phyloP scores from a whole-genome alignment of 2,888 invertebrate genomes.

The Exephanes ischioxanthus region DNA sequence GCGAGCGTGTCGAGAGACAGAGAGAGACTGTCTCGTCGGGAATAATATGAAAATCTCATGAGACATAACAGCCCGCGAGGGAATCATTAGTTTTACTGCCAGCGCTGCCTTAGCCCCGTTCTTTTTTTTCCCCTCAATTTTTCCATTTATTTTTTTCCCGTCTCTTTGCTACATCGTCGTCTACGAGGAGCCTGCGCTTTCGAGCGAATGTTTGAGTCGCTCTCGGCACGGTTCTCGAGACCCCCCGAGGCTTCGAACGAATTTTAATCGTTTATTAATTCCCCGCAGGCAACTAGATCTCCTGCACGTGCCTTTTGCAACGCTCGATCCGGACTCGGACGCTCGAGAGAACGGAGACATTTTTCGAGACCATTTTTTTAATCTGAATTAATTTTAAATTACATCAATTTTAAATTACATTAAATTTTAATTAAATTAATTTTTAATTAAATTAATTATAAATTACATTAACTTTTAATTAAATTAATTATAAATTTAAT shows the following conservation, averaged over 20 bases:
- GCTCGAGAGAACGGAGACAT: conserved; percentile 1
- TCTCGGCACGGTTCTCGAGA: conserved; percentile 20
- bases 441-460: no score
- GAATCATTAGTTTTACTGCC: conserved; percentile 70
- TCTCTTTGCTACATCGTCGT: conserved; percentile 25
- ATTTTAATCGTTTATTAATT: conserved; percentile 46
- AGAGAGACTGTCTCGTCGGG: conserved; percentile 27
- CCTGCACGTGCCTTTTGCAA: conserved; percentile 15
- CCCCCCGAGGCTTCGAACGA: conserved; percentile 37
- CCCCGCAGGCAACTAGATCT: background rate
- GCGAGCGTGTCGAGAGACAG: conserved; percentile 17
- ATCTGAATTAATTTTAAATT: background rate
- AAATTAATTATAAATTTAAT: no score
- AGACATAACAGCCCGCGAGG: conserved; percentile 58
- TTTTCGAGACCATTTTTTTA: background rate
- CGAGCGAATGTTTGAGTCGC: conserved; percentile 29
- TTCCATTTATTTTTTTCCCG: conserved; percentile 39
- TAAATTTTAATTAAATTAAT: no score
- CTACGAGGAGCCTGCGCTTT: conserved; percentile 20
- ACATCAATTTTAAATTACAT: no score
- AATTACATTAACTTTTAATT: no score
- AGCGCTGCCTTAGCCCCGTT: conserved; percentile 70
- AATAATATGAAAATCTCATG: conserved; percentile 45
- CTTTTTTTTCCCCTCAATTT: conserved; percentile 48
- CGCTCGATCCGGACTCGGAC: conserved; percentile 4